Evolutionary conservation across 2,888 invertebrate genomes (phyloP).

Genomic region (Antitype chi): DNA sequence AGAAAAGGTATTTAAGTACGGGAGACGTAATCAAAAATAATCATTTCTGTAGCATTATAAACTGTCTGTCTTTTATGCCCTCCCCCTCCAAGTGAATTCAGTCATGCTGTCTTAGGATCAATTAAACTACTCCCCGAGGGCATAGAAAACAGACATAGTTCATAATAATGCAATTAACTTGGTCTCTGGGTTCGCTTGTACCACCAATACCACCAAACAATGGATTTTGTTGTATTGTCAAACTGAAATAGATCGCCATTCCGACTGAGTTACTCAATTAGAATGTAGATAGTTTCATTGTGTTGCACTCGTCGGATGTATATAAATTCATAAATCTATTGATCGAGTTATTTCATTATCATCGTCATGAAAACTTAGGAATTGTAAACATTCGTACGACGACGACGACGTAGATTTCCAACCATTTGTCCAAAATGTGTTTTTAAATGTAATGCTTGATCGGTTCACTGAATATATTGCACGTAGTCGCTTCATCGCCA

Average conservation of each 20-base stretch:
- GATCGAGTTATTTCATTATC: conserved; percentile 13
- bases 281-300: conserved; percentile 24
- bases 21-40: no score
- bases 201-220: not conserved
- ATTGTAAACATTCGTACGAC: conserved; percentile 15
- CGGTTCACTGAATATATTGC: conserved; percentile 75
- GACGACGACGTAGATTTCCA: conserved; percentile 1
- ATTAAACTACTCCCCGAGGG: no score
- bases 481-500: conserved; percentile 70
- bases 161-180: no score
- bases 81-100: no score
- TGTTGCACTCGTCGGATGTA: conserved; percentile 17
- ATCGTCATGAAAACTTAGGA: conserved; percentile 2
- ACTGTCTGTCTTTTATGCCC: no score
- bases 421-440: conserved; percentile 17
- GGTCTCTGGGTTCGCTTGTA: no score
- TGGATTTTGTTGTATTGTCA: not conserved
- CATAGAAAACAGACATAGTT: no score
- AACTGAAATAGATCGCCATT: not conserved
- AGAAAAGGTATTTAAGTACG: no score
- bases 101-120: no score
- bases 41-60: no score
- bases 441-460: conserved; percentile 52
- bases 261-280: conserved; percentile 21
- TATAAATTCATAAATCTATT: conserved; percentile 29